Percentiles rank a stretch among this genome's conserved stretches.
These are phyloP conservation scores for Eupristina koningsbergeri DNA, from an alignment of 1,140 invertebrate genomes.

Conservation along the genomic window DNA sequence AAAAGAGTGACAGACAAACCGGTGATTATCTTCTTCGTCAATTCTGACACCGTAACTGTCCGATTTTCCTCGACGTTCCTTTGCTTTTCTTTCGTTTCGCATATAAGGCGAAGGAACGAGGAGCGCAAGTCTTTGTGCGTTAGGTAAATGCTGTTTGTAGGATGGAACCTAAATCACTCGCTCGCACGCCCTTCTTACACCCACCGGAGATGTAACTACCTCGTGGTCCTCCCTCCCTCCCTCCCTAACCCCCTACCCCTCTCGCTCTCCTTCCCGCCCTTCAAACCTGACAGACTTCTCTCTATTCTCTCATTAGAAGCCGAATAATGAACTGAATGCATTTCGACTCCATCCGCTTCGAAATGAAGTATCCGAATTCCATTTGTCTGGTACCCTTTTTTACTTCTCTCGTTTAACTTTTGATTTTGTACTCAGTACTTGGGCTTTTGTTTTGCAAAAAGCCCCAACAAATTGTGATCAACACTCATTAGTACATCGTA, in stretches of 20 bases:
- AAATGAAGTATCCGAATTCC: conserved; percentile 20
- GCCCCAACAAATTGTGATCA: neutral
- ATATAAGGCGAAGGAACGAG: too few relatives aligned
- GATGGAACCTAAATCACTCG: conserved; percentile 57
- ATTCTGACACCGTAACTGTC: conserved; percentile 20
- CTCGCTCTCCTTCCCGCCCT: too few relatives aligned
- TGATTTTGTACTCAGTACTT: neutral
- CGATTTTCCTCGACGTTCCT: conserved; percentile 6
- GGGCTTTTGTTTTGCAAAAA: neutral
- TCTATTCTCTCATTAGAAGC: conserved; percentile 41
- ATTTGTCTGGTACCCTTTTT: conserved; percentile 15
- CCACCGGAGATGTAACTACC: conserved; percentile 39
- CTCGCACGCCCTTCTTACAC: conserved; percentile 50
- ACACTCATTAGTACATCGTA: neutral
- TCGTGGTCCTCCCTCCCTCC: neutral
- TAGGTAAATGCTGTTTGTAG: conserved; percentile 31
- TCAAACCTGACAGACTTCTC: neutral
- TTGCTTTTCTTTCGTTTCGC: conserved; percentile 30
- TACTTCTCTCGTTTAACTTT: neutral
- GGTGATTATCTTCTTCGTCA: conserved; percentile 40
- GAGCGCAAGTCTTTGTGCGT: conserved; percentile 16
- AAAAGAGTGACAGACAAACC: conserved; percentile 26
- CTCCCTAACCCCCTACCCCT: too few relatives aligned
- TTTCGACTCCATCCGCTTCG: conserved; percentile 8
- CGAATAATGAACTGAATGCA: conserved; percentile 39